Base-by-base conservation (phyloP, 2,888 invertebrate species). In the Marronus borbonicus region DNA sequence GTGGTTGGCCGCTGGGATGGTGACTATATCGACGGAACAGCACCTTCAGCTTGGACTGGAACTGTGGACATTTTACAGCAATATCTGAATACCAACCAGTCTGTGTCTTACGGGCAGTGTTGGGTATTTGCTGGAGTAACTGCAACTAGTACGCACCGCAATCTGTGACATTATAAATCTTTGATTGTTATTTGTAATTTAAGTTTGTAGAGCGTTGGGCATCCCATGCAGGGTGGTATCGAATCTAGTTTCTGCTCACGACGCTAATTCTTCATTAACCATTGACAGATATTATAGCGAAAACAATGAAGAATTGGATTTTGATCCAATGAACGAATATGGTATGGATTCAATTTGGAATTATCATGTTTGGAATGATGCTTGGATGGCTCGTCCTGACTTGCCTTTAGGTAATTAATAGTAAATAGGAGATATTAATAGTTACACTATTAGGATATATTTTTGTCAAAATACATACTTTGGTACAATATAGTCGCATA, bases 311-410 rank as follows among this genome's bases (percentile, higher is more conserved):
- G 93, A 93, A 84, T 85, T 94, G 79, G 91, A 91, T 55, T 91
- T 88, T 79, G 94, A 94, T 84, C 93, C 94, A 0, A 92, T 93
- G 81, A 93, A 94, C 84, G 90, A 91, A 0, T 88, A 88, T 31
- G 92, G 93, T 1, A 92, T 92, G 66, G 96, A 96, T 86, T 94
- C 95, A 12, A 93, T 96, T 82, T 96, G 96, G 96, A 96, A 95
- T 88, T 96, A 94, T 86, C 96, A 96, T 84, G 95, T 96, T 7
- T 96, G 96, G 96, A 95, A 94, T 85, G 96, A 96, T 83, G 94
- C 93, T 0, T 96, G 95, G 94, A 96, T 96, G 95, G 91, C 94
- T 0, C 90, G 96, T 78, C 94, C 94, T 7, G 96, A 96, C 86
- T 90, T 94, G 39, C 93, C 93, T 0, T 90, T 91, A 81, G 93